A percentile compares a stretch with the other conserved stretches of the same genome.
Evolutionary conservation across 2,888 invertebrate species (phyloP).

Genomic region (Dryadula phaetusa): DNA sequence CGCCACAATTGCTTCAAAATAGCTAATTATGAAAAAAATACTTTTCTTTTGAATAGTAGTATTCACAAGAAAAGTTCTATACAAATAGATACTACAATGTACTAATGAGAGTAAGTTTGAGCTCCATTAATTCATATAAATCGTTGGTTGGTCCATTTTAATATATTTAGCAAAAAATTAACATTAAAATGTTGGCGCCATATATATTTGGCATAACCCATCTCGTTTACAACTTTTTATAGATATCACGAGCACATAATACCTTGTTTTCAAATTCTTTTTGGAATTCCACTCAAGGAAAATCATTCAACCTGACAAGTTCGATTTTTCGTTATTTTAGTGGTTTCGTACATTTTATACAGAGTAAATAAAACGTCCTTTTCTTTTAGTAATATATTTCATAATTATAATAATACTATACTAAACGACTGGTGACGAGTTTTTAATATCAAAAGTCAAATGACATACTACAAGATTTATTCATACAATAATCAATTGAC

Average conservation of each 20-base stretch:
- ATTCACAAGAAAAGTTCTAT: too few relatives aligned
- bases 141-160: neutral
- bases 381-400: too few relatives aligned
- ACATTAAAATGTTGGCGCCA: constrained; percentile 1
- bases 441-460: too few relatives aligned
- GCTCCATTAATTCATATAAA: neutral
- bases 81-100: too few relatives aligned
- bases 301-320: constrained; percentile 7
- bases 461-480: too few relatives aligned
- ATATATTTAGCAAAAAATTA: neutral
- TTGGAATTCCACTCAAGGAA: constrained; percentile 23
- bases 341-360: neutral
- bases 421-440: too few relatives aligned
- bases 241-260: constrained; percentile 10
- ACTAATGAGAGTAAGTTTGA: neutral
- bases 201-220: constrained; percentile 14
- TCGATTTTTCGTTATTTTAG: neutral
- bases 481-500: too few relatives aligned
- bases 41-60: too few relatives aligned
- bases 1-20: too few relatives aligned
- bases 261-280: constrained; percentile 10
- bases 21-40: too few relatives aligned
- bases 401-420: too few relatives aligned
- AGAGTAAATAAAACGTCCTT: too few relatives aligned
- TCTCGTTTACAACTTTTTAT: constrained; percentile 16